phyloP scores from a whole-genome alignment of 2,113 vertebrate genomes.

The Empidonax traillii region DNA sequence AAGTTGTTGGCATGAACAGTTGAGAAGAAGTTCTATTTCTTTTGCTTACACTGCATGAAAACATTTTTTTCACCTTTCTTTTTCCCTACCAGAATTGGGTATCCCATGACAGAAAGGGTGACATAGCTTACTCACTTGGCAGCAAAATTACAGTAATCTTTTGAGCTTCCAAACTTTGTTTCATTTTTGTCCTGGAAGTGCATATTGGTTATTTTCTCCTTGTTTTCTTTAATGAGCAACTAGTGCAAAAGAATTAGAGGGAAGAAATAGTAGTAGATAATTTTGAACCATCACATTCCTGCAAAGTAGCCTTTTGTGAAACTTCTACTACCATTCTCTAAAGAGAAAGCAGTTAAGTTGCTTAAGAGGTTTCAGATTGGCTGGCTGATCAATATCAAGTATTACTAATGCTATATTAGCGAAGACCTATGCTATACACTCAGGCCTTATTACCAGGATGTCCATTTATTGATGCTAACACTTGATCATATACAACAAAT shows the following conservation, averaged over 20 bases:
- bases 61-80: neutral
- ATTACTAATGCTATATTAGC: neutral
- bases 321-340: neutral
- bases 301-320: neutral
- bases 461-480: constrained; percentile 7
- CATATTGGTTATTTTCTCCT: neutral
- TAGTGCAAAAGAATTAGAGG: neutral
- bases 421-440: neutral
- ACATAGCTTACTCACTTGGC: neutral
- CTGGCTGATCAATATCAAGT: constrained; percentile 14
- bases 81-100: neutral
- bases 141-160: neutral
- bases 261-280: neutral
- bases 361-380: neutral
- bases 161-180: neutral
- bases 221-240: neutral
- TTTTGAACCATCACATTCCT: neutral
- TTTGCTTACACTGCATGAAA: neutral
- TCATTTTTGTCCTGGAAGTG: neutral
- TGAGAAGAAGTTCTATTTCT: neutral
- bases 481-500: constrained; percentile 12
- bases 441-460: neutral
- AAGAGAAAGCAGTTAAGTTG: neutral
- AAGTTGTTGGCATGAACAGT: neutral
- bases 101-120: neutral